A percentile compares a stretch with the other conserved stretches of the same genome.
phyloP scores from a whole-genome alignment of 2,888 invertebrate genomes.

The Pseudococcus longispinus region DNA sequence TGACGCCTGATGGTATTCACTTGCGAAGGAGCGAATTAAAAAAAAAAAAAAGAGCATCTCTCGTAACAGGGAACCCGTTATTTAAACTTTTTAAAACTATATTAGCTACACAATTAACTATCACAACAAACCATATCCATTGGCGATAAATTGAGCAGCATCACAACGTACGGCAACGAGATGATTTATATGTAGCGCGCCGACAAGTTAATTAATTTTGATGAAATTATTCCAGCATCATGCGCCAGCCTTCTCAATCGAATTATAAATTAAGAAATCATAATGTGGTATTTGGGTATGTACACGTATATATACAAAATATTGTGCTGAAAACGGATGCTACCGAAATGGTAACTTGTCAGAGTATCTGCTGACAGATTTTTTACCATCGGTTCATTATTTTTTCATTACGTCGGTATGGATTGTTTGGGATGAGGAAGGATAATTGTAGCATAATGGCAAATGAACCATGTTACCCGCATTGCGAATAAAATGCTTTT shows the following conservation, averaged over 20 bases:
- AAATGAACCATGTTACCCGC: background rate
- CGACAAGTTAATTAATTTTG: constrained; percentile 46
- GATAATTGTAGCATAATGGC: background rate
- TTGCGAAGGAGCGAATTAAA: background rate
- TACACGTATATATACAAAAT: background rate
- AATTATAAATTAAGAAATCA: constrained; percentile 40
- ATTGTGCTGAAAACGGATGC: background rate
- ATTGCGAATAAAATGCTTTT: background rate
- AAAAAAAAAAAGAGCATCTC: background rate
- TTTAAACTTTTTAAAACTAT: constrained; percentile 30
- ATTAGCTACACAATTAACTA: constrained; percentile 36
- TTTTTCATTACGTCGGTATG: background rate
- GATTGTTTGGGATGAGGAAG: background rate
- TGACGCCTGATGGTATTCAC: constrained; percentile 18
- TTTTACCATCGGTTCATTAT: too few species aligned
- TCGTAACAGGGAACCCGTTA: background rate
- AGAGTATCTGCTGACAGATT: background rate
- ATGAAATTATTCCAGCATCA: constrained; percentile 28
- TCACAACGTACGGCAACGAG: background rate
- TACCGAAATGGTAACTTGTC: background rate
- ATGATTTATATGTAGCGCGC: constrained; percentile 32
- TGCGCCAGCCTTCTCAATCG: background rate
- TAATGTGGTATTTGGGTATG: background rate
- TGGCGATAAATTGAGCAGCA: constrained; percentile 41
- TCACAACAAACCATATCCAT: constrained; percentile 26